Base-by-base conservation (phyloP, 2,888 invertebrate genomes). In the Amblyjoppa proteus region DNA sequence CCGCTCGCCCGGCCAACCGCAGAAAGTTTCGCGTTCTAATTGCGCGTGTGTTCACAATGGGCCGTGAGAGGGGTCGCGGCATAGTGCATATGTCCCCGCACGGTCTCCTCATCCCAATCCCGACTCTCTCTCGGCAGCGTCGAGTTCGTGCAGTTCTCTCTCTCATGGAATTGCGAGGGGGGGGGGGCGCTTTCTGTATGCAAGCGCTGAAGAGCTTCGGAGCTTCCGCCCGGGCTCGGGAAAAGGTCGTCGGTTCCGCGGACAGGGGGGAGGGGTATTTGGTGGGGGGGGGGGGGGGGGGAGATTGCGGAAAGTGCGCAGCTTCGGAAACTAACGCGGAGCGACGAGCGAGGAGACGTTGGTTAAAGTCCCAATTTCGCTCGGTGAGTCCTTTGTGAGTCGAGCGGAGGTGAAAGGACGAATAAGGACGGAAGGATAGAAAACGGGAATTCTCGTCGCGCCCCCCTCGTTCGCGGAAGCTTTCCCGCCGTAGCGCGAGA, bases 21-120 rank as follows among this genome's bases (percentile, higher is more conserved):
- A 56, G 73, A 81, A 87, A 87, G 81, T 88, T 88, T 88, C 87
- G 84, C 73, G 87, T 81, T 85, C 83, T 87, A 88, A 88, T 88
- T 87, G 84, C 88, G 77, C 78, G 79, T 87, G 81, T 81, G 85
- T 87, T 87, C 73, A 84, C 86, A 87, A 81, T 85, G 80, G 80
- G 34, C 9, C 70, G 53, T 20, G 53, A 85, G 73, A 69, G 58
- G 56, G 73, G 77, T 81, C 68, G 73, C 38, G 9, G 38, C 38
- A 38, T 58, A 28, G 38, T 70, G 56, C 71, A 73, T 56, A 58
- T 73, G 53, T 69, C 7, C 58, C 25, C 73, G 38, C 64, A 53
- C 71, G 49, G 77, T 75, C 53, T 70, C 58, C 70, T 51, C 53
- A 16, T 38, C 9, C 38, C 38, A 2, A 38, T 38, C 9, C 34